Evolutionary conservation across 2,113 vertebrate species (phyloP), one percentile per base, ranked within the genome.

Genomic region (Xiphorhynchus elegans): DNA sequence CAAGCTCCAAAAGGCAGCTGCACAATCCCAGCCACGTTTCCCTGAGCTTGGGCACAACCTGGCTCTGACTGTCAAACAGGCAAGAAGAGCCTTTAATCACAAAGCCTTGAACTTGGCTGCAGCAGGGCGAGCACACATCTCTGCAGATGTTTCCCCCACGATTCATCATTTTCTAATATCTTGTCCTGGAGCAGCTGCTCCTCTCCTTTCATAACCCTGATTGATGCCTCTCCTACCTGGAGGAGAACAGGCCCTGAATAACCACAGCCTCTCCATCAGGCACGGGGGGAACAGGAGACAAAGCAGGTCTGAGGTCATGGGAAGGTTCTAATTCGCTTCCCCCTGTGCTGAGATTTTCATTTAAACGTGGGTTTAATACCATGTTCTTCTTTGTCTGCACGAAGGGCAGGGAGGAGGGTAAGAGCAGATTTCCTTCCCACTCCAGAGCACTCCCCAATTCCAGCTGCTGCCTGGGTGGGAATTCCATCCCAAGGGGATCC

Each of bases 171-270:
- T 23, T 64, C 66, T 19, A 15, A 91, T 31, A 1, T 0, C 4
- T 8, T 4, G 47, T 9, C 88, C 90, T 9, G 37, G 7, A 37
- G 1, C 74, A 67, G 77, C 93, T 59, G 93, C 90, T 87, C 81
- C 90, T 47, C 55, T 92, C 37, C 49, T 70, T 46, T 70, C 33
- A 35, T 31, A 6, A 40, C 8, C 70, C 77, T 93, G 88, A 95
- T 64, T 55, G 91, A 93, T 90, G 78, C 78, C 47, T 70, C 69
- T 58, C 67, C 25, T 7, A 60, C 82, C 94, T 75, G 96, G 9
- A 25, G 70, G 69, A 59, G 12, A n/a, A 40, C 0, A 11, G 69
- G 47, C 12, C 46, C 33, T 3, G 44, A 23, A 24, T 9, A 72
- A 31, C 23, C 3, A 1, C 70, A 40, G 79, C 0, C 1, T 63